Base-by-base conservation (phyloP, 1,140 invertebrate genomes). In the Drosophila ercepeae region DNA sequence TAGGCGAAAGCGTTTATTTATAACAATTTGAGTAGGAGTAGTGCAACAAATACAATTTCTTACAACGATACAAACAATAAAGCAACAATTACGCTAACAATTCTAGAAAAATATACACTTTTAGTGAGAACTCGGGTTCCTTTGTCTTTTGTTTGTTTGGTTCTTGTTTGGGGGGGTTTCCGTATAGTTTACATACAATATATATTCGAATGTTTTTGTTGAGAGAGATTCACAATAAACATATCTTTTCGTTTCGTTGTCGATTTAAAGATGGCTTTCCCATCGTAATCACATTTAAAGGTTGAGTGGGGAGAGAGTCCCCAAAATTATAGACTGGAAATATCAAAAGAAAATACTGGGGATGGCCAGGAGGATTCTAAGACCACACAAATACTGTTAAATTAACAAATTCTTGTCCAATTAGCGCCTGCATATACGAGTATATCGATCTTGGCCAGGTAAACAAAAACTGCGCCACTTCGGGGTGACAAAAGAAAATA, bases 201-300 rank as follows among this genome's bases (percentile, higher is more conserved):
- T 46, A 61, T 61, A 76, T 76, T 74, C 52, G 57, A 73, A 73
- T 13, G 4, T 14, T 39, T 11, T 42, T 5, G n/a, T n/a, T n/a
- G n/a, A n/a, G n/a, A n/a, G 5, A 42, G 39, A 16, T 36, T 36
- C 27, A 29, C 27, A 32, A 11, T 32, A 32, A 32, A 32, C 11
- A 32, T 32, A 14, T 39, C 13, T 39, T 6, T 39, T 16, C n/a
- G n/a, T 14, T 39, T 13, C 4, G 4, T 14, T 7, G 29, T 36
- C 34, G 4, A 11, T 18, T 42, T 14, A 2, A 1, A 16, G 39
- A 42, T 42, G 39, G 48, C 8, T 13, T 52, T 14, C 42, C 14
- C 60, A 54, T 54, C 36, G 41, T 53, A 36, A 45, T 79, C 72
- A 73, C 79, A 84, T 53, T 64, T 78, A 49, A 83, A 76, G 79